A percentile compares a stretch with the other conserved stretches of the same genome.
Conservation (phyloP, 2,113 vertebrate genomes). For the Cebus imitator region DNA sequence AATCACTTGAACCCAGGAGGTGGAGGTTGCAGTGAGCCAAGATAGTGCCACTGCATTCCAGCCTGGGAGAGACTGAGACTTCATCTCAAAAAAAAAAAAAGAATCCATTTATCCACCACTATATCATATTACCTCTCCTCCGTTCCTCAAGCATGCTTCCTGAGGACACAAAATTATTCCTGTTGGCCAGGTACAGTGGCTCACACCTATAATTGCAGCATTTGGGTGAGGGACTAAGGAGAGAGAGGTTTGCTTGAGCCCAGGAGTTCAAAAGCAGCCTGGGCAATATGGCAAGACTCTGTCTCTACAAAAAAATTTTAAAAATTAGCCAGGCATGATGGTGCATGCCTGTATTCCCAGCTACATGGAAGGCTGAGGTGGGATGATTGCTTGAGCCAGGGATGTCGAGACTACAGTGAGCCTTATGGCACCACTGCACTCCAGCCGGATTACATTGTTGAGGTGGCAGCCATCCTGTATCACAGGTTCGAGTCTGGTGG, state of each 20-base stretch:
- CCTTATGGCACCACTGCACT: too few relatives aligned
- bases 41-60: too few relatives aligned
- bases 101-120: background rate
- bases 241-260: background rate
- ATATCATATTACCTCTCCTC: background rate
- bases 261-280: background rate
- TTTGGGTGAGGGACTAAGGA: background rate
- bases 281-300: background rate
- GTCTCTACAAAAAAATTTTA: background rate
- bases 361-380: background rate
- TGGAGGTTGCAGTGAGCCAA: too few relatives aligned
- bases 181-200: background rate
- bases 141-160: background rate
- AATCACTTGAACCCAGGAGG: too few relatives aligned
- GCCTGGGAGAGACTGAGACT: too few relatives aligned
- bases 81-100: too few relatives aligned
- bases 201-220: background rate
- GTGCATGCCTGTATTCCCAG: background rate
- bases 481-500: too few relatives aligned
- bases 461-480: too few relatives aligned
- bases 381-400: background rate
- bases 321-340: background rate
- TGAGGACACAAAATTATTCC: background rate
- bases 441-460: too few relatives aligned
- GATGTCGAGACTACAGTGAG: background rate